These are phyloP conservation scores for Onychostoma macrolepis DNA, from an alignment of 2,113 vertebrate genomes.

Conservation along the genomic window DNA sequence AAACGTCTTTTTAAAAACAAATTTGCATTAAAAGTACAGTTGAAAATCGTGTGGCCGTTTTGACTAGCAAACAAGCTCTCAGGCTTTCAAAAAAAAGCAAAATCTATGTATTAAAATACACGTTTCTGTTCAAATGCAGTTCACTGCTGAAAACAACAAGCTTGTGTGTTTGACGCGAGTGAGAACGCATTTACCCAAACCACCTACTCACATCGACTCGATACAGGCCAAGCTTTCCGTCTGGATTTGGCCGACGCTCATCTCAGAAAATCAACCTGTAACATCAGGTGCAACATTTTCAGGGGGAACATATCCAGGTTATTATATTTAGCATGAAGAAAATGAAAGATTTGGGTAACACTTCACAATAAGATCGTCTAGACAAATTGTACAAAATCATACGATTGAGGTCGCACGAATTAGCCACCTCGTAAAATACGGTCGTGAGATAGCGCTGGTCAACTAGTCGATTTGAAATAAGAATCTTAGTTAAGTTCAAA, in stretches of 20 bases:
- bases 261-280: not conserved
- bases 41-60: not conserved
- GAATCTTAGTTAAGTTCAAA: not conserved
- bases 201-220: too few species aligned
- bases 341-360: not conserved
- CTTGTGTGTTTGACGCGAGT: not conserved
- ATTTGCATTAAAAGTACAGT: not conserved
- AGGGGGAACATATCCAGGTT: not conserved
- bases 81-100: not conserved
- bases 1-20: not conserved
- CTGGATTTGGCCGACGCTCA: not conserved
- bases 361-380: too few species aligned
- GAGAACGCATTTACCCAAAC: not conserved
- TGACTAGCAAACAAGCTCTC: not conserved
- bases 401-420: too few species aligned
- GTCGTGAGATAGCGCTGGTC: too few species aligned
- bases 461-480: not conserved
- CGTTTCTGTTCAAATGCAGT: not conserved
- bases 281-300: not conserved
- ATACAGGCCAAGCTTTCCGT: not conserved
- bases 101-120: not conserved
- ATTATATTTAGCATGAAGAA: not conserved
- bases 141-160: not conserved
- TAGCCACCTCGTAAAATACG: too few species aligned
- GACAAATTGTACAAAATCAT: too few species aligned